Evolutionary conservation across 2,113 vertebrate species (phyloP), one percentile per base, ranked within the genome.

Genomic region (Eurypyga helias): DNA sequence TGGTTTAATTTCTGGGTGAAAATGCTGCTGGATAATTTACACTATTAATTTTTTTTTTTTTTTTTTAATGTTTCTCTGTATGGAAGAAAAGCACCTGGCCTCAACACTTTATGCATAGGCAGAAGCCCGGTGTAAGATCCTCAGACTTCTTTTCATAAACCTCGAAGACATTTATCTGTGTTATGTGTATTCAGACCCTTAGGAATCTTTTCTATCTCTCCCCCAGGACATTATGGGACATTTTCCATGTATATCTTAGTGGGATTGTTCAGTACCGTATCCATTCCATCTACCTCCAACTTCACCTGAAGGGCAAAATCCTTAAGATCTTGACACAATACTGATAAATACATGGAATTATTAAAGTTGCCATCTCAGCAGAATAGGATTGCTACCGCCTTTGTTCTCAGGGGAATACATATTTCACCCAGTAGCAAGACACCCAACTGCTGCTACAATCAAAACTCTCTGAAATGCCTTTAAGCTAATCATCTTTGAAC

Each of bases 331-430:
- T 98, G 98, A 98, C 97, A 98, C 97, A 97, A 98, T 97, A 90
- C 96, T 98, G 98, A 98, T 98, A 98, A 98, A 98, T 98, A 98
- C 90, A 73, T 98, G 92, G 98, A 98, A 98, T 98, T 98, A 98
- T 98, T 98, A 98, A 98, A 98, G 97, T 97, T 98, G 97, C 98
- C 97, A 96, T 97, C 97, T 98, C 97, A 98, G 98, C 98, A 98
- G 97, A 97, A 98, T 87, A 97, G 69, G 90, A 94, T 95, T 93
- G 93, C 96, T 93, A 88, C 96, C 4, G 92, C 97, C 98, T 98
- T 98, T 98, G 98, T 98, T 98, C 98, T 98, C 98, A 1, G 92
- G 97, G 97, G 97, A 98, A 98, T 98, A 96, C 95, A 98, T 98
- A 98, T 98, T 98, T 98, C 98, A 98, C 97, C 97, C 88, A 97